phyloP scores from a whole-genome alignment of 1,140 invertebrate genomes.

The Eufriesea mexicana region DNA sequence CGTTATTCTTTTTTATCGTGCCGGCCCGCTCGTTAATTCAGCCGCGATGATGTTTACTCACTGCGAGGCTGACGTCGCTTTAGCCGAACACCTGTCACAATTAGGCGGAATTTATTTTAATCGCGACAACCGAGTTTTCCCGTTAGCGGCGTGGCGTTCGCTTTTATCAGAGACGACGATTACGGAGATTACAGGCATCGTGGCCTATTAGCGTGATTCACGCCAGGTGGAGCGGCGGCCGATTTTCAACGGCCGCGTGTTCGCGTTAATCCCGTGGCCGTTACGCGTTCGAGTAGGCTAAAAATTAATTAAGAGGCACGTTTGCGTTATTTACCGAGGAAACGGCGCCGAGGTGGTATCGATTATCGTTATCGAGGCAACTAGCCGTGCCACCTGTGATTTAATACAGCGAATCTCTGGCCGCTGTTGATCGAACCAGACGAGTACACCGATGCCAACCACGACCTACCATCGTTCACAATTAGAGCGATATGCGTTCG shows the following conservation, averaged over 20 bases:
- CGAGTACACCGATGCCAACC: slow-evolving; percentile 1
- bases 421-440: slow-evolving; percentile 27
- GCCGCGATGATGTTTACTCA: background rate
- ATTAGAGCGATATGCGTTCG: slow-evolving; percentile 38
- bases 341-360: slow-evolving; percentile 16
- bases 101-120: slow-evolving; percentile 40
- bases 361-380: slow-evolving; percentile 37
- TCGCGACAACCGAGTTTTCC: slow-evolving; percentile 8
- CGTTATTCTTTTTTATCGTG: background rate
- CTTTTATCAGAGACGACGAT: slow-evolving; percentile 20
- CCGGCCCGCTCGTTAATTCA: slow-evolving; percentile 12
- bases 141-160: background rate
- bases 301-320: slow-evolving; percentile 26
- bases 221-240: background rate
- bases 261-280: slow-evolving; percentile 7
- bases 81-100: slow-evolving; percentile 38
- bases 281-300: background rate
- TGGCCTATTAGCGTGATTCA: slow-evolving; percentile 35
- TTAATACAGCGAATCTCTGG: background rate
- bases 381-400: background rate
- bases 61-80: no score
- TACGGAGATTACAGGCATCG: slow-evolving; percentile 18
- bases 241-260: background rate
- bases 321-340: slow-evolving; percentile 25
- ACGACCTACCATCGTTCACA: slow-evolving; percentile 42